Conservation (phyloP, 2,113 vertebrate species). For the Pygoscelis antarcticus region DNA sequence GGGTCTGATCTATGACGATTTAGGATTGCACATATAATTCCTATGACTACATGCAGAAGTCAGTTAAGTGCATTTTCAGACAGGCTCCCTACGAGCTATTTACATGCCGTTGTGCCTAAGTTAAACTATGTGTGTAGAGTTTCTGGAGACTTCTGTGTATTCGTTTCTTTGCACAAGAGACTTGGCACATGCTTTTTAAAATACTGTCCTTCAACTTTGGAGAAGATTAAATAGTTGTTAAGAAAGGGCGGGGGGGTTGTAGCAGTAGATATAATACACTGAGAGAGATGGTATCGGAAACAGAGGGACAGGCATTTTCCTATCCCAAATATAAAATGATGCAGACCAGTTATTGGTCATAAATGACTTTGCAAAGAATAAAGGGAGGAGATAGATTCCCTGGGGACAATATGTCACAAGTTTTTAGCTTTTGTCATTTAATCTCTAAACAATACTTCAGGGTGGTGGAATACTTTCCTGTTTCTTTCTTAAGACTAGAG, state of each 20-base stretch:
- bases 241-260: too few species aligned
- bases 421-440: neutral
- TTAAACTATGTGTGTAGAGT: neutral
- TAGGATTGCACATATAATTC: neutral
- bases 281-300: neutral
- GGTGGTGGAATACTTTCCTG: neutral
- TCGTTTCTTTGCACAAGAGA: neutral
- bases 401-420: neutral
- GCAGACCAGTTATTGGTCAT: neutral
- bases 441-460: constrained; percentile 1
- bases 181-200: neutral
- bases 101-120: neutral
- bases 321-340: neutral
- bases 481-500: neutral
- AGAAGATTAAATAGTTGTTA: neutral
- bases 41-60: neutral
- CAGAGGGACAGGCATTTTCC: neutral
- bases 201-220: neutral
- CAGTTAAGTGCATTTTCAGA: neutral
- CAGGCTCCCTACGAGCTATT: neutral
- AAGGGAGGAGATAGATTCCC: neutral
- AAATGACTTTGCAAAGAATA: neutral
- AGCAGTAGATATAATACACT: neutral
- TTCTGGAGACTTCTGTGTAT: neutral
- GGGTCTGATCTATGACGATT: neutral